Evolutionary conservation across 2,797 vertebrate genomes (phyloP).

Genomic region (Fistularia tabacaria): DNA sequence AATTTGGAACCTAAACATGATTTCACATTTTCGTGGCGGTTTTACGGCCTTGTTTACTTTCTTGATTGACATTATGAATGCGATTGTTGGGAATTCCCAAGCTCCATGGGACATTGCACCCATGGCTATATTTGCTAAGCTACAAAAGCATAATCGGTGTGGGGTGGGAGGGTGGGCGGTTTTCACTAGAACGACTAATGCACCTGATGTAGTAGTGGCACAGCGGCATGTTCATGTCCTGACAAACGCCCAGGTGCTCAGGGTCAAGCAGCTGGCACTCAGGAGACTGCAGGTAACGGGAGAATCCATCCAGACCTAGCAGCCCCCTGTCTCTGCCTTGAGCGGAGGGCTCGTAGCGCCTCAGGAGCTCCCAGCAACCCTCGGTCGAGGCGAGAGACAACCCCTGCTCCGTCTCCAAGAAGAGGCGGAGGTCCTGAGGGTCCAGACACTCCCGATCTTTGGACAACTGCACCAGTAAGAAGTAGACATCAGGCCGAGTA

Average conservation of each 20-base stretch:
- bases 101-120: too few relatives aligned
- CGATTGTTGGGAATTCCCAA: too few relatives aligned
- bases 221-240: conserved; percentile 94
- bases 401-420: conserved; percentile 95
- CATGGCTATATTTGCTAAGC: too few relatives aligned
- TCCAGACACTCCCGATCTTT: conserved; percentile 96
- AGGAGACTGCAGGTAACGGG: conserved; percentile 87
- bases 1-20: too few relatives aligned
- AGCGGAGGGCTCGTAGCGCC: conserved; percentile 85
- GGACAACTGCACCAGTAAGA: conserved; percentile 93
- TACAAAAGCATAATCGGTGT: too few relatives aligned
- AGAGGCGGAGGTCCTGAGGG: conserved; percentile 91
- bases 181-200: background rate
- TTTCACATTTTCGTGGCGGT: too few relatives aligned
- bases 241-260: conserved; percentile 87
- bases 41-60: too few relatives aligned
- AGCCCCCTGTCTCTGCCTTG: conserved; percentile 85
- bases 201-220: conserved; percentile 92
- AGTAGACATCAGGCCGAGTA: conserved; percentile 95
- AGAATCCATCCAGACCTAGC: conserved; percentile 92
- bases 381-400: conserved; percentile 85
- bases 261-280: conserved; percentile 96
- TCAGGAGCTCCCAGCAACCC: conserved; percentile 90
- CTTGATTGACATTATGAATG: too few relatives aligned
- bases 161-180: too few relatives aligned